phyloP scores from a whole-genome alignment of 2,797 vertebrate species.

The Enteromius argenteus region DNA sequence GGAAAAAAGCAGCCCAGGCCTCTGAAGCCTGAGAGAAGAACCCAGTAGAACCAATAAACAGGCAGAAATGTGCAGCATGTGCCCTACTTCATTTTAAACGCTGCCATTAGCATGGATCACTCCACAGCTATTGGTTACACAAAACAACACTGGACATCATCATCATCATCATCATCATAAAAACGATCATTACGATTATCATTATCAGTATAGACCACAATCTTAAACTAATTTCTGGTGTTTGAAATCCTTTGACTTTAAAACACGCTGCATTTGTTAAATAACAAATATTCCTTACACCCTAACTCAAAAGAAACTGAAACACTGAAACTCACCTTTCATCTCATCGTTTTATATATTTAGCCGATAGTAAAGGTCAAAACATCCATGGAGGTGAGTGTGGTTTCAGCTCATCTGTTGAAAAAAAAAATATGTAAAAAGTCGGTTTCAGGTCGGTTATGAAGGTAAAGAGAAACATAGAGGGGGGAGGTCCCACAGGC shows the following conservation, averaged over 20 bases:
- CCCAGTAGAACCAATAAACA: slow-evolving; percentile 61
- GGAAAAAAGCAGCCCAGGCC: slow-evolving; percentile 63
- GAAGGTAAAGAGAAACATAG: slow-evolving; percentile 56
- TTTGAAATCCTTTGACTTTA: neutral
- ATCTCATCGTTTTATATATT: slow-evolving; percentile 35
- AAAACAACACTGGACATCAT: slow-evolving; percentile 9
- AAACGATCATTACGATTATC: neutral
- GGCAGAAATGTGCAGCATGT: slow-evolving; percentile 50
- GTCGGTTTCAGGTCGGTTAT: slow-evolving; percentile 27
- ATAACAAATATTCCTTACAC: no score
- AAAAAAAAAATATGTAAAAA: slow-evolving; percentile 28
- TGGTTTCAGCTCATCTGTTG: slow-evolving; percentile 53
- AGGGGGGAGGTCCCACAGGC: slow-evolving; percentile 62
- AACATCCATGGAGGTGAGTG: slow-evolving; percentile 20
- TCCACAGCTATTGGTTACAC: slow-evolving; percentile 8
- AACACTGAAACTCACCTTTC: neutral
- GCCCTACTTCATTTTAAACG: slow-evolving; percentile 50
- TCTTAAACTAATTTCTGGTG: neutral
- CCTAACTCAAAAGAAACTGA: no score
- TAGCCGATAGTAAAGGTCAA: slow-evolving; percentile 21
- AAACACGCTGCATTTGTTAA: neutral
- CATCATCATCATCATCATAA: neutral
- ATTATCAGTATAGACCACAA: neutral
- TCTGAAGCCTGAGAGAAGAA: slow-evolving; percentile 64
- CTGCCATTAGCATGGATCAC: slow-evolving; percentile 36